Evolutionary conservation across 2,797 vertebrate species (phyloP).

Genomic region (Gastrophryne carolinensis): DNA sequence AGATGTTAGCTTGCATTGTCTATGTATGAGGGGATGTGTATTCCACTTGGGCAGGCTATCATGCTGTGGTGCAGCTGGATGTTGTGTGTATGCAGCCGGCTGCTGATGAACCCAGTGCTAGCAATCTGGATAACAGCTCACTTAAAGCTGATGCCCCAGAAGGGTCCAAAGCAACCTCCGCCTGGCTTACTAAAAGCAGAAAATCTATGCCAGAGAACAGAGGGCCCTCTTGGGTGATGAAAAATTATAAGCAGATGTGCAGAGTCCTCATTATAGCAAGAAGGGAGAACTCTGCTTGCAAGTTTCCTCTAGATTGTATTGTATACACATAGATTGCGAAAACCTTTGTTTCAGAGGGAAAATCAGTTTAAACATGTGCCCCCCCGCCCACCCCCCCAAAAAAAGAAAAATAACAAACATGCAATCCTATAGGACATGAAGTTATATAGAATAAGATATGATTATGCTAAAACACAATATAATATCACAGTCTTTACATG

Average conservation of each 20-base stretch:
- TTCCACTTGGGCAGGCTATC: background rate
- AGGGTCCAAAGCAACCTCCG: background rate
- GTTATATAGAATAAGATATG: no score
- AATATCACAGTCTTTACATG: no score
- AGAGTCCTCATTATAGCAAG: constrained; percentile 5
- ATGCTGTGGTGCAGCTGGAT: constrained; percentile 37
- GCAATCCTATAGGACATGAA: no score
- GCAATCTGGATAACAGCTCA: constrained; percentile 23
- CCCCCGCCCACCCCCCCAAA: no score
- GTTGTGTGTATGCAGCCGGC: background rate
- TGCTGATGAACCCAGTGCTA: background rate
- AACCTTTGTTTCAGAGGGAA: no score
- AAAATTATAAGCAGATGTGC: constrained; percentile 39
- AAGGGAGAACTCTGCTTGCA: no score
- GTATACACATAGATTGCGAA: no score
- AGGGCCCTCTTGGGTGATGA: background rate
- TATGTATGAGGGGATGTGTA: background rate
- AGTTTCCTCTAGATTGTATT: no score
- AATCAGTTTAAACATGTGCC: no score
- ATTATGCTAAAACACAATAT: no score
- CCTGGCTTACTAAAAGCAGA: background rate
- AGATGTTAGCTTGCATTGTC: background rate
- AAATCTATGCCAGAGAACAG: constrained; percentile 1
- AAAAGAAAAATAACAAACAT: no score
- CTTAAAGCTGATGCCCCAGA: constrained; percentile 1